Percentiles rank a stretch among this genome's conserved stretches.
phyloP scores from a whole-genome alignment of 2,888 invertebrate genomes.

The Reticulitermes lucifugus region DNA sequence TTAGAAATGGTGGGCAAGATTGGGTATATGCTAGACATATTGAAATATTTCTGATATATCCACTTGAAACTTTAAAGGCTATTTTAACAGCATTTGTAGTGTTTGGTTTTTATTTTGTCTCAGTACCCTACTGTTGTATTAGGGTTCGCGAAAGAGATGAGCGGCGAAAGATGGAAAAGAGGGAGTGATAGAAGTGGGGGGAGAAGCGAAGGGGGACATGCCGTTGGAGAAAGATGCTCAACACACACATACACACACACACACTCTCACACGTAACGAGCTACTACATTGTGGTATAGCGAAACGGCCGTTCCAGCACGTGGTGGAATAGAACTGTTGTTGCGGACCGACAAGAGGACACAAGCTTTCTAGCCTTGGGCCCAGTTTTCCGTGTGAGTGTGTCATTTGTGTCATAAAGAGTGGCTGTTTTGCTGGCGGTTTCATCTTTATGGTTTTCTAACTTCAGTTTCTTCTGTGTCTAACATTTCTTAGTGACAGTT shows the following conservation, averaged over 20 bases:
- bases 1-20: too few relatives aligned
- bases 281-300: slow-evolving; percentile 8
- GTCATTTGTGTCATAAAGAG: slow-evolving; percentile 8
- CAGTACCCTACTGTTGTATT: background rate
- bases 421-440: background rate
- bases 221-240: slow-evolving; percentile 21
- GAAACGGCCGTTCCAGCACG: background rate
- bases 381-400: background rate
- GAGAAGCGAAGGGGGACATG: background rate
- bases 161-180: background rate
- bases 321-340: background rate
- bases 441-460: background rate
- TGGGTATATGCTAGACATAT: too few relatives aligned
- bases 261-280: background rate
- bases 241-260: background rate
- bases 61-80: too few relatives aligned
- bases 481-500: slow-evolving; percentile 2
- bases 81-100: too few relatives aligned
- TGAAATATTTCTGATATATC: too few relatives aligned
- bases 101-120: too few relatives aligned
- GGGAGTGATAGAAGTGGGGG: background rate
- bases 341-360: background rate
- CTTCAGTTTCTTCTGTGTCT: background rate
- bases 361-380: background rate
- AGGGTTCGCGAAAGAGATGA: background rate